Evolutionary conservation across 2,888 invertebrate genomes (phyloP).

Genomic region (Cremastobaeus sp.): DNA sequence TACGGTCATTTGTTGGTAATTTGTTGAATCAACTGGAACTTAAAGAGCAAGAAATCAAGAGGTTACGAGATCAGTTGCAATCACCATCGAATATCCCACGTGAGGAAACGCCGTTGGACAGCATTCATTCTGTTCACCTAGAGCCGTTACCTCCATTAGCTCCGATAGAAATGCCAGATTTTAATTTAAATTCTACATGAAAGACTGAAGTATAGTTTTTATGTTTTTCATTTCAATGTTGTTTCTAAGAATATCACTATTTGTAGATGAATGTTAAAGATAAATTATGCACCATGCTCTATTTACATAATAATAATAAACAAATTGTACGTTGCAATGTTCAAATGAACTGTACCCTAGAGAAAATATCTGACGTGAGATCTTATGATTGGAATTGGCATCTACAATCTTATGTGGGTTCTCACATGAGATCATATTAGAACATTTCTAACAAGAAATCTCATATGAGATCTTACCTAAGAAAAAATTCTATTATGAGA

Average conservation of each 20-base stretch:
- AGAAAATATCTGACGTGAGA: too few species aligned
- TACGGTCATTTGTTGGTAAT: slow-evolving; percentile 81
- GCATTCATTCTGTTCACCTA: slow-evolving; percentile 69
- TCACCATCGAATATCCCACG: slow-evolving; percentile 64
- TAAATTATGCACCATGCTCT: too few species aligned
- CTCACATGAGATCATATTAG: too few species aligned
- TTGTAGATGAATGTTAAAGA: neutral
- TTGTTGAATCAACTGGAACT: slow-evolving; percentile 83
- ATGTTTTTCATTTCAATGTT: neutral
- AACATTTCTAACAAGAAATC: too few species aligned
- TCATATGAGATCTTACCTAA: too few species aligned
- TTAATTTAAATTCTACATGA: slow-evolving; percentile 78
- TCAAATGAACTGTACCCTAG: too few species aligned
- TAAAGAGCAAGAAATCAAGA: slow-evolving; percentile 83
- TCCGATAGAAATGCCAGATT: slow-evolving; percentile 83
- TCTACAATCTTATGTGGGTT: too few species aligned
- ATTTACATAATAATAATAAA: too few species aligned
- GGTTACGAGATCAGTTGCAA: slow-evolving; percentile 80
- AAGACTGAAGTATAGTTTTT: slow-evolving; percentile 17
- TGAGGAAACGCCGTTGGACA: slow-evolving; percentile 67
- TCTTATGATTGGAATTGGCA: too few species aligned
- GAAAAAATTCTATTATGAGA: too few species aligned
- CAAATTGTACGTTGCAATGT: too few species aligned
- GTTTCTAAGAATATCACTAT: neutral
- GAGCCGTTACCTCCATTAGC: slow-evolving; percentile 79